Evolutionary conservation across 2,888 invertebrate species (phyloP).

Genomic region (Conchocele bisecta): DNA sequence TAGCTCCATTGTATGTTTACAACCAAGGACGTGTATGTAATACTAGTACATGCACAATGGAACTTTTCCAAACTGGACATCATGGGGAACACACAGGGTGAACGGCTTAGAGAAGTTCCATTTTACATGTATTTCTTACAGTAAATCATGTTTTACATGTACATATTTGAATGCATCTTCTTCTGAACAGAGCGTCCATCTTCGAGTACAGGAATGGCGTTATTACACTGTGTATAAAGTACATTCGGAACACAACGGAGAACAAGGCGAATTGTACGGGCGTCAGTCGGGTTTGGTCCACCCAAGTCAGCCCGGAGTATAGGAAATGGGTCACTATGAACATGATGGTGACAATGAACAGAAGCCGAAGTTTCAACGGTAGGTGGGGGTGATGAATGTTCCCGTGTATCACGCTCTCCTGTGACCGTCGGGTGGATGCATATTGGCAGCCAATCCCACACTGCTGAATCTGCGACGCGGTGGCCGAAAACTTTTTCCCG

Average conservation of each 20-base stretch:
- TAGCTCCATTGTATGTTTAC: no score
- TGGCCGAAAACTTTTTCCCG: neutral
- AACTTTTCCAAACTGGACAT: no score
- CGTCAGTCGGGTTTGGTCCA: slow-evolving; percentile 40
- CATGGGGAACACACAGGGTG: no score
- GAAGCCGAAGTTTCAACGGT: slow-evolving; percentile 42
- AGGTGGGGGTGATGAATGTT: slow-evolving; percentile 18
- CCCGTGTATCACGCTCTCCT: neutral
- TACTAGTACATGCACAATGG: no score
- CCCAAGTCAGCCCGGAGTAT: slow-evolving; percentile 38
- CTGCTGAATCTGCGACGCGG: neutral
- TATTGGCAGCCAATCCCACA: neutral
- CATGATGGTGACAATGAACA: slow-evolving; percentile 48
- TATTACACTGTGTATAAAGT: slow-evolving; percentile 52
- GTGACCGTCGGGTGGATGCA: neutral
- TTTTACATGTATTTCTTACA: no score
- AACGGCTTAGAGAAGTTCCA: no score
- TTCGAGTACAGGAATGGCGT: slow-evolving; percentile 48
- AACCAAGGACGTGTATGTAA: no score
- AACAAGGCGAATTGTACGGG: slow-evolving; percentile 41
- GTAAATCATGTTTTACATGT: no score
- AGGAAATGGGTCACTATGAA: slow-evolving; percentile 46
- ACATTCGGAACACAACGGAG: slow-evolving; percentile 36
- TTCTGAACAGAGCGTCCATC: slow-evolving; percentile 47
- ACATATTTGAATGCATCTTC: slow-evolving; percentile 14